A percentile compares a stretch with the other conserved stretches of the same genome.
Conservation (phyloP, 2,888 invertebrate species). For the Bursaphelenchus okinawaensis region DNA sequence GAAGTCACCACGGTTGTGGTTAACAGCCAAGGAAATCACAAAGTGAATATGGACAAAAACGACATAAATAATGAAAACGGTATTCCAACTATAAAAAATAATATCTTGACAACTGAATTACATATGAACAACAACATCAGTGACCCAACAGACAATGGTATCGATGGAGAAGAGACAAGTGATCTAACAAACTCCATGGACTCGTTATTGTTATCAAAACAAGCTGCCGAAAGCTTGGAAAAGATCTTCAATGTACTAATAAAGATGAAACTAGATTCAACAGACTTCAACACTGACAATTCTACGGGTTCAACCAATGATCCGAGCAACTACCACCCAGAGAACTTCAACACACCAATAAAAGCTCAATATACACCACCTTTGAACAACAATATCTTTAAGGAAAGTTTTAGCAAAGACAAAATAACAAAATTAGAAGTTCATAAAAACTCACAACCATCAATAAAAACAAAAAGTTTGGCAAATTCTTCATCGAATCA, state of each 20-base stretch:
- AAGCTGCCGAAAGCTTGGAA: constrained; percentile 18
- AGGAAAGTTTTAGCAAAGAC: too few relatives aligned
- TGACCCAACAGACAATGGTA: not conserved
- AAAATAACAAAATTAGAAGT: too few relatives aligned
- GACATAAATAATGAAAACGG: too few relatives aligned
- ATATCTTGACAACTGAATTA: too few relatives aligned
- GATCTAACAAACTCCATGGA: not conserved
- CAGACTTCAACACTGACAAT: not conserved
- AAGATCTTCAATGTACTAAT: constrained; percentile 12
- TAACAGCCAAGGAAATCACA: not conserved
- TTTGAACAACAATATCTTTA: too few relatives aligned
- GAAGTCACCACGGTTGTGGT: not conserved
- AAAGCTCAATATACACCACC: not conserved
- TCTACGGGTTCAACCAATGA: too few relatives aligned
- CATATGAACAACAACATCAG: not conserved
- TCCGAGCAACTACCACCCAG: too few relatives aligned
- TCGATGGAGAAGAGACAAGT: not conserved
- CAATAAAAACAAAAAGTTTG: too few relatives aligned
- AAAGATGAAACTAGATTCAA: constrained; percentile 6
- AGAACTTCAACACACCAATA: not conserved
- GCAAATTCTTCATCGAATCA: not conserved
- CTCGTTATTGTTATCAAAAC: not conserved
- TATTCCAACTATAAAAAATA: too few relatives aligned
- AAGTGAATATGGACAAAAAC: too few relatives aligned
- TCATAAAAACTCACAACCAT: too few relatives aligned